These are phyloP conservation scores for Heliothis subflexa DNA, from an alignment of 1,140 invertebrate species.

Conservation along the genomic window DNA sequence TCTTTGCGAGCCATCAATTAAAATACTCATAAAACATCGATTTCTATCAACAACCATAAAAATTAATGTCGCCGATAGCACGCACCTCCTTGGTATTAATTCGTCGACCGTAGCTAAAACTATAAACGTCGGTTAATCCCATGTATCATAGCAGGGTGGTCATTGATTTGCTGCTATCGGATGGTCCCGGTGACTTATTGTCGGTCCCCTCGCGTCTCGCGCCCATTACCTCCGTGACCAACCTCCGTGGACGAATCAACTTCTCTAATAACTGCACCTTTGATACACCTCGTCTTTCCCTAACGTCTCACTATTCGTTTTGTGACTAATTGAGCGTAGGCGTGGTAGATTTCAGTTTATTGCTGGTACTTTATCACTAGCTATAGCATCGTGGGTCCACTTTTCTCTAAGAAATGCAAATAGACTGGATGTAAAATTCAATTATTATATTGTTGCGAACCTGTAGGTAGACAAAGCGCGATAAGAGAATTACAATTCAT, in stretches of 20 bases:
- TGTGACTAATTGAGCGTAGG: slow-evolving; percentile 79
- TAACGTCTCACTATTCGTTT: slow-evolving; percentile 66
- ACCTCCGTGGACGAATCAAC: slow-evolving; percentile 48
- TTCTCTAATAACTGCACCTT: slow-evolving; percentile 59
- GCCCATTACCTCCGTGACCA: slow-evolving; percentile 71
- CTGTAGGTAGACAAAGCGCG: slow-evolving; percentile 72
- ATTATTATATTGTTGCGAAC: slow-evolving; percentile 55
- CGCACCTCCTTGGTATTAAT: slow-evolving; percentile 82
- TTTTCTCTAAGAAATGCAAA: slow-evolving; percentile 18
- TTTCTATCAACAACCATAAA: slow-evolving; percentile 39
- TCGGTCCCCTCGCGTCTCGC: slow-evolving; percentile 72
- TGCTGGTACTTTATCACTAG: slow-evolving; percentile 51
- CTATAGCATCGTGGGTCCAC: background rate
- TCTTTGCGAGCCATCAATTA: slow-evolving; percentile 17
- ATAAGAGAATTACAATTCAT: slow-evolving; percentile 81
- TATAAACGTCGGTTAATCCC: slow-evolving; percentile 79
- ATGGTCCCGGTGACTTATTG: slow-evolving; percentile 79
- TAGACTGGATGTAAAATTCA: slow-evolving; percentile 35
- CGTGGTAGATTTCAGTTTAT: slow-evolving; percentile 57
- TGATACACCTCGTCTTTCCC: slow-evolving; percentile 78
- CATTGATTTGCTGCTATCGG: slow-evolving; percentile 83
- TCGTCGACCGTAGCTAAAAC: slow-evolving; percentile 76
- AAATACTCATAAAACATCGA: slow-evolving; percentile 12
- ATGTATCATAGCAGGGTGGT: slow-evolving; percentile 83
- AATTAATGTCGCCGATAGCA: slow-evolving; percentile 66